phyloP scores from a whole-genome alignment of 2,888 invertebrate genomes.

The Cryptocephalus moraei region DNA sequence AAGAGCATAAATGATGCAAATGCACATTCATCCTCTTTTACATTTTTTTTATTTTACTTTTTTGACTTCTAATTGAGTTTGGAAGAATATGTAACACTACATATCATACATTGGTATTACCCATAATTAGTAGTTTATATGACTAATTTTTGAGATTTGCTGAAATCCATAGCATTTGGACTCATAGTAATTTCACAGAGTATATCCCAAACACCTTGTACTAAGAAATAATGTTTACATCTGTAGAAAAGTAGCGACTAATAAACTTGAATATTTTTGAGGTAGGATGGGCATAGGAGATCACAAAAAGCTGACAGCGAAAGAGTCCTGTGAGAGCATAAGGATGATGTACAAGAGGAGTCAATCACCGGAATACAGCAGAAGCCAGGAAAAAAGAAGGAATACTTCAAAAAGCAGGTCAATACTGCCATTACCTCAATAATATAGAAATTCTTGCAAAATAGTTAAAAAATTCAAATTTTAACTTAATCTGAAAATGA shows the following conservation, averaged over 20 bases:
- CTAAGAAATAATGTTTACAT: background rate
- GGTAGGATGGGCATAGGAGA: conserved; percentile 13
- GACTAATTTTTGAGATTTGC: background rate
- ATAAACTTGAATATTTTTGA: background rate
- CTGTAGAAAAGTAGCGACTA: background rate
- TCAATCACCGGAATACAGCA: conserved; percentile 7
- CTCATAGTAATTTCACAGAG: background rate
- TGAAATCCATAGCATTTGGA: too few relatives aligned
- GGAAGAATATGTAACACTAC: too few relatives aligned
- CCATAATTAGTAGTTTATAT: too few relatives aligned
- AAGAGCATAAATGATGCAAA: too few relatives aligned
- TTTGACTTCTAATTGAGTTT: too few relatives aligned
- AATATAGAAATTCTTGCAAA: background rate
- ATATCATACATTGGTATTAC: too few relatives aligned
- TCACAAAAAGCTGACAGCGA: conserved; percentile 6
- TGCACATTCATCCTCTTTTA: too few relatives aligned
- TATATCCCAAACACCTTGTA: background rate
- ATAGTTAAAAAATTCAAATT: background rate
- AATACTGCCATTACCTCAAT: background rate
- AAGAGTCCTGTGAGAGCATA: conserved; percentile 18
- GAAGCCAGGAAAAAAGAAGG: background rate
- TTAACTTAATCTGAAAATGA: background rate
- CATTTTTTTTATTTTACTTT: too few relatives aligned
- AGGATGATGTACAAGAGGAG: conserved; percentile 20
- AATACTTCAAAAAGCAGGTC: background rate